Evolutionary conservation across 2,113 vertebrate species (phyloP), one percentile per base, ranked within the genome.

Genomic region (Etheostoma spectabile): DNA sequence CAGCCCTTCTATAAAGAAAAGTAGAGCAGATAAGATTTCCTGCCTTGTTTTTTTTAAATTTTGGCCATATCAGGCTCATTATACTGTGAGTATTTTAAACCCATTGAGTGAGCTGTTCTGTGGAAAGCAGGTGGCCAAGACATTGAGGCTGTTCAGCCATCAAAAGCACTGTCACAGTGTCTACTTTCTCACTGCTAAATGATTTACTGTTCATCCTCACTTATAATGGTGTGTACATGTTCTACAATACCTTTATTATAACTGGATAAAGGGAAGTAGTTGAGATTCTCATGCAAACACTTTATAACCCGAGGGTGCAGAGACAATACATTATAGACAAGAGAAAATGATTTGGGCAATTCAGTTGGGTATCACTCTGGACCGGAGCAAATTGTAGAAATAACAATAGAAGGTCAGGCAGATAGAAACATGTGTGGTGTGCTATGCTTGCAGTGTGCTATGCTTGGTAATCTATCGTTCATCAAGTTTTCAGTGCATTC

Each of bases 1-100:
- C 65, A 60, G 51, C 13, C 12, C 21, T 46, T 66, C 38, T 51
- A 0, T 66, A 42, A 74, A 48, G 61, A 63, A 51, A 76, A 74
- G 45, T 51, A 38, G n/a, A 80, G 49, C 51, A 68, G 65, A 86
- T 70, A 61, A 49, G 42, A 68, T 62, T 76, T n/a, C 0, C 24
- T 70, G 62, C 24, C 61, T 76, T 77, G 67, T 67, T 84, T 86
- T 53, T 30, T 84, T 80, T 53, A 22, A 55, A 1, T 71, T 77
- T 46, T 55, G 27, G 24, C 57, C 18, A 60, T n/a, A 52, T 56
- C 55, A 71, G 64, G 53, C 42, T 76, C 56, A 69, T 85, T 69
- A 62, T 8, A 30, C 42, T 14, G 24, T 4, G 12, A 4, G 11
- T 30, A 1, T 33, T 67, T 48, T 45, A 22, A 79, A 46, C 52